Evolutionary conservation across 2,888 invertebrate species (phyloP), one percentile per base, ranked within the genome.

Genomic region (Entomobrya multifasciata): DNA sequence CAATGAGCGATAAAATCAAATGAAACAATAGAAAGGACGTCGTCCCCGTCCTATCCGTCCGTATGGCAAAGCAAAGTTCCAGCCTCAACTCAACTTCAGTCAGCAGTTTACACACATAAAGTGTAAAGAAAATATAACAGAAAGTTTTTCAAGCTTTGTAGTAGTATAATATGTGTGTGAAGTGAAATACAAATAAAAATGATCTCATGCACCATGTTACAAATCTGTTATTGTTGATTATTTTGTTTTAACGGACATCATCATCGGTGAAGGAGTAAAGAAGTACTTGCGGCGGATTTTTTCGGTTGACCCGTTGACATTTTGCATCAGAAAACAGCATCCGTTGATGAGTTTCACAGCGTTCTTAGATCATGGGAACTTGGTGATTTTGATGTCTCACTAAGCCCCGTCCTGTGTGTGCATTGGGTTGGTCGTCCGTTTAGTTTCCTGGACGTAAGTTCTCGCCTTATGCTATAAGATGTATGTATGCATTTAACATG

Each of bases 371-470:
- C 49, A 70, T 85, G 85, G 85, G 85, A 85, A 85, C 78, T 72
- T 76, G 27, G 47, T 44, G 47, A 44, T 60, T 27, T 15, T 20
- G 47, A 77, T 10, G 52, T 74, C 62, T 57, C 79, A 13, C 17
- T 76, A 30, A 25, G 62, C 84, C 84, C 84, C 52, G 55, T n/a
- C 20, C 15, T n/a, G n/a, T n/a, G 25, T 55, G 27, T 49, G 60
- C 85, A 15, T 79, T 80, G 47, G 86, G 10, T 70, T 8, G 72
- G 52, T 80, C 76, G 86, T 41, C 52, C 86, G 86, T 74, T 86
- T 25, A 78, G 85, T 62, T 86, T 86, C 86, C 86, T 86, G 86
- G 80, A 80, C 74, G 20, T 36, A 49, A 60, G 76, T 60, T 44
- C 52, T 47, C 36, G 20, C n/a, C 57, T 72, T 85, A 30, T 62